Evolutionary conservation across 2,113 vertebrate genomes (phyloP).

Genomic region (Zosterops borbonicus): DNA sequence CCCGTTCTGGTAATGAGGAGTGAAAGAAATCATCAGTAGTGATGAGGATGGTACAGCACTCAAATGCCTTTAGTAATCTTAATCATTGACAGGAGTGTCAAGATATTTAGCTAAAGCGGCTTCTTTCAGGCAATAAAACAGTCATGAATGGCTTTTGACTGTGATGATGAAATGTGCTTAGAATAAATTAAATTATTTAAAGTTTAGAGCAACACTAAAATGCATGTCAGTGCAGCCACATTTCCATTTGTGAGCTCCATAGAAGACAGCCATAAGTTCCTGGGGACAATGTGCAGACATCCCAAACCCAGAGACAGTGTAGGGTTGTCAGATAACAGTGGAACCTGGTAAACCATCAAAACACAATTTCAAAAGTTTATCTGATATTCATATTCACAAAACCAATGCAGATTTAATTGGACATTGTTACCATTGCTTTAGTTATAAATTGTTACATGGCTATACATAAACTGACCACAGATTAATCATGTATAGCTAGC

Average conservation of each 20-base stretch:
- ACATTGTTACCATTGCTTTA: neutral
- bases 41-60: neutral
- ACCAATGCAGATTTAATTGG: neutral
- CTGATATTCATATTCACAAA: neutral
- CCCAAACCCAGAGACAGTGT: neutral
- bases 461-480: neutral
- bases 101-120: neutral
- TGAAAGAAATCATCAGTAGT: neutral
- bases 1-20: neutral
- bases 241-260: neutral
- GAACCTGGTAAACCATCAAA: neutral
- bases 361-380: neutral
- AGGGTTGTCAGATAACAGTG: neutral
- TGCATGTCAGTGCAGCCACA: neutral
- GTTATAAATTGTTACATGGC: neutral
- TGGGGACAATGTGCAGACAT: accelerated
- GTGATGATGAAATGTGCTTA: neutral
- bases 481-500: neutral
- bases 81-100: no score
- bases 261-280: neutral
- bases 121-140: neutral
- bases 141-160: neutral
- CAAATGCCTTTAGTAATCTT: neutral
- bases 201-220: neutral
- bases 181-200: neutral